Base-by-base conservation (phyloP, 2,113 vertebrate species). In the Macquaria australasica region DNA sequence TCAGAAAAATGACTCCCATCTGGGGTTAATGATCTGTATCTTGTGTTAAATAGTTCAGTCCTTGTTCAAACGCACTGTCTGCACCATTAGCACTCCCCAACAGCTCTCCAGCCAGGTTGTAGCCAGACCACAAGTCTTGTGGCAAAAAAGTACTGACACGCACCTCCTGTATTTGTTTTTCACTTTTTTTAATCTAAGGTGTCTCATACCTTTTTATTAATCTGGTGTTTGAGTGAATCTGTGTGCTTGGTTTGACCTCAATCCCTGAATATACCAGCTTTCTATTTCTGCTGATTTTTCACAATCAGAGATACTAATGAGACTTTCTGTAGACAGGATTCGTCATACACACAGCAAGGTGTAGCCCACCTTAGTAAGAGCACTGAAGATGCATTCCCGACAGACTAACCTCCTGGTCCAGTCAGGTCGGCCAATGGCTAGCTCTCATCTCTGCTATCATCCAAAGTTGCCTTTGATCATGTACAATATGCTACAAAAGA, bases 391-490 rank as follows among this genome's bases (percentile, higher is more conserved):
- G 69, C 66, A 79, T 79, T 73, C 25, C 84, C 73, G 71, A 77
- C 50, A 50, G 84, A 58, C 85, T 84, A 66, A 81, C 79, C 86
- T 80, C 58, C 55, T 41, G 53, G 72, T 78, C 71, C 51, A 71
- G 39, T 60, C 71, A 31, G 77, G 76, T 86, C 81, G 37, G 69
- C 67, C 75, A n/a, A 48, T 59, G 6, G 75, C 82, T 25, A 63
- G 56, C 76, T 89, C 82, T 89, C 66, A 81, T 91, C 83, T 88
- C 73, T 0, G 0, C 87, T 84, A 74, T 71, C 69, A 63, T 81
- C 59, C 70, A 7, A 73, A 83, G 34, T 56, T 18, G 79, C 56
- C 91, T 92, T 92, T 92, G 93, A 93, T 94, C 87, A 62, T 43
- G 73, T 55, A 77, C 56, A 73, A 88, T 48, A 67, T 31, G 68